Percentiles rank a stretch among this genome's conserved stretches.
Conservation (phyloP, 1,140 invertebrate species). For the Metopolophium dirhodum region DNA sequence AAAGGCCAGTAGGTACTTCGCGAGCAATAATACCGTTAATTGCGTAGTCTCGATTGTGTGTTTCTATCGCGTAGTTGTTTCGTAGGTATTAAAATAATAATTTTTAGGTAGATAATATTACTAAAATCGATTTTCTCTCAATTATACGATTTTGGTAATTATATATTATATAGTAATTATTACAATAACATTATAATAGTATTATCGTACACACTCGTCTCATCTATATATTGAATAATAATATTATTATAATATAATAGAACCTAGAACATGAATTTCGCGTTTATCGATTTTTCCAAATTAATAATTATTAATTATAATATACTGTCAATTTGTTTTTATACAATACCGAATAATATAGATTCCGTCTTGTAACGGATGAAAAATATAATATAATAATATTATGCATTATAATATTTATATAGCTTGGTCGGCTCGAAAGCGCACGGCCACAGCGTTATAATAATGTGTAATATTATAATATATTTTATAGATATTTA, state of each 20-base stretch:
- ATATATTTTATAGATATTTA: neutral
- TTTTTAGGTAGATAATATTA: neutral
- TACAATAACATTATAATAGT: neutral
- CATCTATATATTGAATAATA: neutral
- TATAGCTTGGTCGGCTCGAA: no score
- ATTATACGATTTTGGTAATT: neutral
- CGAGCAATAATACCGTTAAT: constrained; percentile 28
- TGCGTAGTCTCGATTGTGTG: neutral
- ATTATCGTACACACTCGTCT: neutral
- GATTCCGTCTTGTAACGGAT: neutral
- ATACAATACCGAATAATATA: neutral
- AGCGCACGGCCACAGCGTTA: no score
- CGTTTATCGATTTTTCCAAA: neutral
- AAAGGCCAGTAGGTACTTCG: neutral
- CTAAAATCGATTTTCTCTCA: neutral
- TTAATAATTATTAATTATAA: neutral
- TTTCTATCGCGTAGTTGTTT: neutral
- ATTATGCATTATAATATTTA: neutral
- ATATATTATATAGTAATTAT: neutral
- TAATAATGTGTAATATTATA: neutral
- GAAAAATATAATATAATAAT: neutral
- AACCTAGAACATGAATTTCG: constrained; percentile 30
- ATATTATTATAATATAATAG: neutral
- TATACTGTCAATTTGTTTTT: neutral
- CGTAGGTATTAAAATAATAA: neutral